A percentile compares a stretch with the other conserved stretches of the same genome.
Evolutionary conservation across 2,888 invertebrate species (phyloP).

Genomic region (Tortrix viridana): DNA sequence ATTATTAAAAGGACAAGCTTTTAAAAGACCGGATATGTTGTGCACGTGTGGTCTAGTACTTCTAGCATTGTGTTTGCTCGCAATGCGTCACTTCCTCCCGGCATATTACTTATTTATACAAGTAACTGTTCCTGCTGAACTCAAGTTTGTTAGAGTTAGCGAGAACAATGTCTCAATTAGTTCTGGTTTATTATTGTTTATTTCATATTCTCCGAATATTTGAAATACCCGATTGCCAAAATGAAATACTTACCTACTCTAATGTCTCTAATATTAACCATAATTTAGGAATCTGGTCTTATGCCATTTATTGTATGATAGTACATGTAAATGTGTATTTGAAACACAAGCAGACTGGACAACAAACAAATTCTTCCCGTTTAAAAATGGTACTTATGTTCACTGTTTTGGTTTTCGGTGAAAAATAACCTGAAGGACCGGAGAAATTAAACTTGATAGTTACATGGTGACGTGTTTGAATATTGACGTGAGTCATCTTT

Average conservation of each 20-base stretch:
- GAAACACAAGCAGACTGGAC: too few species aligned
- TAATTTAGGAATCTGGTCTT: too few species aligned
- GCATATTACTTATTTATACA: background rate
- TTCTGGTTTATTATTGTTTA: background rate
- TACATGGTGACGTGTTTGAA: slow-evolving; percentile 41
- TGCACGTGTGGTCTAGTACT: slow-evolving; percentile 11
- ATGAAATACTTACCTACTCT: too few species aligned
- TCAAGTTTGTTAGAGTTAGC: slow-evolving; percentile 11
- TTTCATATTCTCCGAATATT: too few species aligned
- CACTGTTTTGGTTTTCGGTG: background rate
- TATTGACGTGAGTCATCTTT: slow-evolving; percentile 65
- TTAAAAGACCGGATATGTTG: slow-evolving; percentile 17
- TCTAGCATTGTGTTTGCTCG: slow-evolving; percentile 3
- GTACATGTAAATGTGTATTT: too few species aligned
- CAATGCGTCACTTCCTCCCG: slow-evolving; percentile 31
- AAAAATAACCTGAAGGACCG: background rate
- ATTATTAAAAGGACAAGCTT: slow-evolving; percentile 13
- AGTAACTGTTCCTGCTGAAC: slow-evolving; percentile 4
- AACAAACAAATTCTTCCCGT: background rate
- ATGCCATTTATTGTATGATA: too few species aligned
- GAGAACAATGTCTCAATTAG: slow-evolving; percentile 9
- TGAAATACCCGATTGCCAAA: too few species aligned
- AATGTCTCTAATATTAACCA: too few species aligned
- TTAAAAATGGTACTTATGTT: background rate
- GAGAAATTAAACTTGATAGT: slow-evolving; percentile 17